These are phyloP conservation scores for Sebastes trivittatus DNA, from an alignment of 2,797 vertebrate genomes.

Conservation along the genomic window DNA sequence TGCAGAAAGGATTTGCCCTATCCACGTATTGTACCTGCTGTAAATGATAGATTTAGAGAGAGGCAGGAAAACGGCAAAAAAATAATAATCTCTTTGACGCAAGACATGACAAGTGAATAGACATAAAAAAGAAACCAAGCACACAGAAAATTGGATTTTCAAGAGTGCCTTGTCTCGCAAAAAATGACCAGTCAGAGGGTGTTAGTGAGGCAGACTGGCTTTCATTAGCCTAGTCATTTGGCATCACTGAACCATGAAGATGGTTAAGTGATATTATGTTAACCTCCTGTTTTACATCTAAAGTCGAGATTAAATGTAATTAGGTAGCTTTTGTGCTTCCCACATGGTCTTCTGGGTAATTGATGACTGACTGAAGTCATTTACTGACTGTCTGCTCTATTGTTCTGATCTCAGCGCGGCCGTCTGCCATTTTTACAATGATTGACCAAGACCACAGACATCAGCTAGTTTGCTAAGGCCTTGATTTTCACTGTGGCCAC, in stretches of 20 bases:
- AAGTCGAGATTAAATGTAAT: constrained; percentile 83
- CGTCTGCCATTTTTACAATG: constrained; percentile 56
- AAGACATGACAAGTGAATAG: constrained; percentile 83
- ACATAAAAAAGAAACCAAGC: constrained; percentile 80
- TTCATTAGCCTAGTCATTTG: constrained; percentile 85
- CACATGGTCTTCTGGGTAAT: constrained; percentile 70
- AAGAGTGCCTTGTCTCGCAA: constrained; percentile 79
- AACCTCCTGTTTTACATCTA: constrained; percentile 86
- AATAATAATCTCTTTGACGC: constrained; percentile 79
- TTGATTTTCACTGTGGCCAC: constrained; percentile 42
- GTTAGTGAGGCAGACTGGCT: constrained; percentile 81
- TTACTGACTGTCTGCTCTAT: constrained; percentile 59
- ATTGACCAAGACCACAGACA: constrained; percentile 55
- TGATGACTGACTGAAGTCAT: constrained; percentile 78
- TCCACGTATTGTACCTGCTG: constrained; percentile 80
- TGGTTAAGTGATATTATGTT: constrained; percentile 87
- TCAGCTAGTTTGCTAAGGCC: constrained; percentile 26
- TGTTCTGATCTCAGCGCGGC: constrained; percentile 65
- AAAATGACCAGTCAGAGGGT: constrained; percentile 81
- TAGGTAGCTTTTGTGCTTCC: constrained; percentile 80
- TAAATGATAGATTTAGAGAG: constrained; percentile 83
- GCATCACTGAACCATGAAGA: constrained; percentile 83
- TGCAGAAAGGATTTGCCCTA: constrained; percentile 81
- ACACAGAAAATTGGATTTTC: constrained; percentile 86
- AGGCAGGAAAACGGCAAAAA: constrained; percentile 66